phyloP scores from a whole-genome alignment of 2,113 vertebrate genomes.

The Poeciliopsis occidentalis region DNA sequence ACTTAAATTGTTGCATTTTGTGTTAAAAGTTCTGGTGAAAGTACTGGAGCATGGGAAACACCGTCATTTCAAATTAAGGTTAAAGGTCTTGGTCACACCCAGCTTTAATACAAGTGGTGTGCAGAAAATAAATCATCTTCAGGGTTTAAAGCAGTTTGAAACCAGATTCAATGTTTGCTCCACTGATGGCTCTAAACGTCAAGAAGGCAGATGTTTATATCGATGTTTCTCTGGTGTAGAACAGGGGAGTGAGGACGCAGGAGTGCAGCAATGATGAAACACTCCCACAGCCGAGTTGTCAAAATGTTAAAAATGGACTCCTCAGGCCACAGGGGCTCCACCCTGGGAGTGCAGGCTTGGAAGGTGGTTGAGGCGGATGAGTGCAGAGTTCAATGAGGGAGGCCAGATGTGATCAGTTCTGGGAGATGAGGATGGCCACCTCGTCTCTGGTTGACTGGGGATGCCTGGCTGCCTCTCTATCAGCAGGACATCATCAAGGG shows the following conservation, averaged over 20 bases:
- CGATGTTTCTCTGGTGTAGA: conserved; percentile 33
- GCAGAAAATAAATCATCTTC: conserved; percentile 10
- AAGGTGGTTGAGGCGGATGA: conserved; percentile 50
- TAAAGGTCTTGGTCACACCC: background rate
- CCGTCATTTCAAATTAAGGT: background rate
- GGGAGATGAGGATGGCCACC: conserved; percentile 62
- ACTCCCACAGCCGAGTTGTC: conserved; percentile 67
- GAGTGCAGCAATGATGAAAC: conserved; percentile 53
- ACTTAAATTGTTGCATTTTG: background rate
- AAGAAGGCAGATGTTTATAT: conserved; percentile 43
- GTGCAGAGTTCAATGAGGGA: conserved; percentile 62
- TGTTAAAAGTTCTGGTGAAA: background rate
- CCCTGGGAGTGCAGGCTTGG: conserved; percentile 64
- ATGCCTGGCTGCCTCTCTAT: conserved; percentile 73
- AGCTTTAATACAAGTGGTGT: background rate
- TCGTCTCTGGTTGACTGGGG: conserved; percentile 53
- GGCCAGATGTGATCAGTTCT: conserved; percentile 73
- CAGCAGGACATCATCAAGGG: conserved; percentile 78
- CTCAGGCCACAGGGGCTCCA: conserved; percentile 64
- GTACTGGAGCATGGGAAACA: background rate
- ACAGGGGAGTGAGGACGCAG: conserved; percentile 38
- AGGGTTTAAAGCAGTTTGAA: conserved; percentile 17
- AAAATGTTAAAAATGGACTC: conserved; percentile 70
- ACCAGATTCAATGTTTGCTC: conserved; percentile 18
- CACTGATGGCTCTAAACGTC: conserved; percentile 7